Evolutionary conservation across 2,888 invertebrate genomes (phyloP).

Genomic region (Hemistola chrysoprasaria): DNA sequence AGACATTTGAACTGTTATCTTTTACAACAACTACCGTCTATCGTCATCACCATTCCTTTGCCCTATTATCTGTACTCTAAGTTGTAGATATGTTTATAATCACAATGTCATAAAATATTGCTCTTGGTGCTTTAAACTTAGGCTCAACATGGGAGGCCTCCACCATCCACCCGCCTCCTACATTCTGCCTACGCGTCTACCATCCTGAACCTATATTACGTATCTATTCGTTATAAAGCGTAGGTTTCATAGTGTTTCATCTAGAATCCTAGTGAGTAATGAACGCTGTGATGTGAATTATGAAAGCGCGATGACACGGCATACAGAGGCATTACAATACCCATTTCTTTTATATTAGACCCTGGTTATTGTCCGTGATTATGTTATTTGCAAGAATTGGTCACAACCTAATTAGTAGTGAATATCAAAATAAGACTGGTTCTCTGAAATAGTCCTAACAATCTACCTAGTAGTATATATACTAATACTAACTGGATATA

Average conservation of each 20-base stretch:
- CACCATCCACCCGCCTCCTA: constrained; percentile 1
- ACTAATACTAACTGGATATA: too few species aligned
- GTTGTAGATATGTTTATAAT: constrained; percentile 7
- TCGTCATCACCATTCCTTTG: not conserved
- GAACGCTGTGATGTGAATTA: constrained; percentile 31
- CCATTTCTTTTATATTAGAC: constrained; percentile 27
- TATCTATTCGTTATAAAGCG: constrained; percentile 1
- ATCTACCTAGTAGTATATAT: too few species aligned
- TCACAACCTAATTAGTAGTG: too few species aligned
- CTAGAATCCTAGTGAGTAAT: constrained; percentile 33
- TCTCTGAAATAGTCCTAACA: too few species aligned
- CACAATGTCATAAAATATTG: constrained; percentile 5
- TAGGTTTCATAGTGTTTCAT: constrained; percentile 21
- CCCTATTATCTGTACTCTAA: not conserved
- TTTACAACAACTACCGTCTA: too few species aligned
- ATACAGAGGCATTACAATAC: constrained; percentile 26
- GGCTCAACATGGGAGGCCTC: constrained; percentile 2
- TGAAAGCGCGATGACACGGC: constrained; percentile 32
- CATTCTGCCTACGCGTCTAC: constrained; percentile 5
- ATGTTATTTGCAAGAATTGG: constrained; percentile 2
- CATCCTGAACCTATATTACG: not conserved
- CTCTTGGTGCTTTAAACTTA: constrained; percentile 13
- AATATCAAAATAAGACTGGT: too few species aligned
- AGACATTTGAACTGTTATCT: too few species aligned
- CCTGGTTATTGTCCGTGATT: constrained; percentile 16